phyloP scores from a whole-genome alignment of 2,888 invertebrate genomes.

The Linnaemya tessellans region DNA sequence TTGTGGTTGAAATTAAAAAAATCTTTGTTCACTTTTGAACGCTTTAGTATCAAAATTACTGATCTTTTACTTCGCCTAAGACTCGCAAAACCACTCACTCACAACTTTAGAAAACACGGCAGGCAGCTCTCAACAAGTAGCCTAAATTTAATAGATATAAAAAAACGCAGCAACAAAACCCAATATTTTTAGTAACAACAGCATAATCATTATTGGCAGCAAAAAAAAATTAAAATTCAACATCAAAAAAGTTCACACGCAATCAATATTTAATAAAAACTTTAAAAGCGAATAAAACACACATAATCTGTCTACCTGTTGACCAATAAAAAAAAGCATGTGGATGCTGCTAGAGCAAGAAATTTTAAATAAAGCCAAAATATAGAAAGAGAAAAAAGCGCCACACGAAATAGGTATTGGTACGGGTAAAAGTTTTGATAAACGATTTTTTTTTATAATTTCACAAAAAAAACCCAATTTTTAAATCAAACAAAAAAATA shows the following conservation, averaged over 20 bases:
- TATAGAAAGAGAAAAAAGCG: neutral
- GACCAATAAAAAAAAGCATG: neutral
- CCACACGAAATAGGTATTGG: neutral
- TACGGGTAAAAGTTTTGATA: neutral
- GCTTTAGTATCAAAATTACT: neutral
- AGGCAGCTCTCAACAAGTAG: conserved; percentile 61
- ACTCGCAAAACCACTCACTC: neutral
- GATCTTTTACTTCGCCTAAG: neutral
- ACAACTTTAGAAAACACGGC: conserved; percentile 24
- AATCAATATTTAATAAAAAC: conserved; percentile 62
- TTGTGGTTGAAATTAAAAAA: too few relatives aligned
- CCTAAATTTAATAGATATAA: conserved; percentile 6
- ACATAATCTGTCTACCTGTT: conserved; percentile 27
- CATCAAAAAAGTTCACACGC: conserved; percentile 67
- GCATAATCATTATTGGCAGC: conserved; percentile 24
- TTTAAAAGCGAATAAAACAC: conserved; percentile 10
- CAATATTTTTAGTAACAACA: conserved; percentile 18
- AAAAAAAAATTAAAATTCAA: conserved; percentile 41
- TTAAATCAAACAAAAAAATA: neutral
- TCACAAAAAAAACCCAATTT: conserved; percentile 20
- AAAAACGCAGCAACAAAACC: neutral
- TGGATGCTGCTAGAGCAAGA: neutral
- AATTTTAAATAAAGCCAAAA: neutral
- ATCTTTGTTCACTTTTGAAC: too few relatives aligned
- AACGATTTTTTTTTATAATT: neutral